Percentiles rank a stretch among this genome's conserved stretches.
These are phyloP conservation scores for Enteromius thamalakanensis DNA, from an alignment of 2,797 vertebrate genomes.

Conservation along the genomic window DNA sequence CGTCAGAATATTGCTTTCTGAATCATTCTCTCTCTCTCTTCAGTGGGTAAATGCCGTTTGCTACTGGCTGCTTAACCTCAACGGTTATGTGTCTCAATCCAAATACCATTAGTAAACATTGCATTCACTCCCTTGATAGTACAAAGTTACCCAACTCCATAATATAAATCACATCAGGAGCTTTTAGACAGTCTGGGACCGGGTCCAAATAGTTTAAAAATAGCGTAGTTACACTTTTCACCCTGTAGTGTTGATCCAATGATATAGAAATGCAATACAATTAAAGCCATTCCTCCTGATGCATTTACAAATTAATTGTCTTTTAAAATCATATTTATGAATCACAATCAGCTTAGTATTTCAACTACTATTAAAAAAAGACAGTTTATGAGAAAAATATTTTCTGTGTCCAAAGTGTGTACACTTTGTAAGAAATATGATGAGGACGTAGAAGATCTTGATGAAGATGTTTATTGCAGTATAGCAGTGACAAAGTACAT, in stretches of 20 bases:
- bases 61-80: background rate
- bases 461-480: no score
- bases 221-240: constrained; percentile 40
- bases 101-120: constrained; percentile 34
- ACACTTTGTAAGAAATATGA: no score
- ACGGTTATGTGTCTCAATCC: constrained; percentile 16
- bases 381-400: background rate
- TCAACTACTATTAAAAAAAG: no score
- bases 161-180: constrained; percentile 35
- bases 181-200: constrained; percentile 9
- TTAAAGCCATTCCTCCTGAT: background rate
- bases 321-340: background rate
- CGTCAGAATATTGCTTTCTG: constrained; percentile 24
- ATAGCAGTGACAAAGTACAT: no score
- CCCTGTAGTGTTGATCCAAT: constrained; percentile 3
- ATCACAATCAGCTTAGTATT: background rate
- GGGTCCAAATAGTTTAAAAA: constrained; percentile 30
- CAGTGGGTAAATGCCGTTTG: constrained; percentile 8
- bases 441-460: no score
- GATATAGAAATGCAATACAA: background rate
- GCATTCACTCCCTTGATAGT: constrained; percentile 23
- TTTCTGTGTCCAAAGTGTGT: background rate
- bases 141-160: constrained; percentile 21
- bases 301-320: background rate
- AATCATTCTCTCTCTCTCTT: constrained; percentile 8